phyloP scores from a whole-genome alignment of 2,113 vertebrate genomes.

The Nannobrachium achirus region DNA sequence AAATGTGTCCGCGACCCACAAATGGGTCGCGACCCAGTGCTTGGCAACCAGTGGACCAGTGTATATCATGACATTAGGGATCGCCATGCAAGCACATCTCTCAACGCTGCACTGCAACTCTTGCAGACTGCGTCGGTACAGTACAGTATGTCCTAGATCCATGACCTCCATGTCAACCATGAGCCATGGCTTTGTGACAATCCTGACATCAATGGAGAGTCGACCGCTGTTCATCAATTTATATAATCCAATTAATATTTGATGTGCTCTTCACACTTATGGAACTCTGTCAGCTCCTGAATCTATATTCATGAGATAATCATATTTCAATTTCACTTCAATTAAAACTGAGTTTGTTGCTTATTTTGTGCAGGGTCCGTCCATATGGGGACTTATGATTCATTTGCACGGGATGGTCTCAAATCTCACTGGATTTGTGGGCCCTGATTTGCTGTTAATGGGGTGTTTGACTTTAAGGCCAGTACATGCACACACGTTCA shows the following conservation, averaged over 20 bases:
- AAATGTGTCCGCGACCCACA: no score
- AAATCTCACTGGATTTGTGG: conserved; percentile 75
- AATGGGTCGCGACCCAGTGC: no score
- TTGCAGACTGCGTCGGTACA: no score
- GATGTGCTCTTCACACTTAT: neutral
- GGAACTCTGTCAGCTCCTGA: neutral
- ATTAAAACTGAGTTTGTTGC: conserved; percentile 50
- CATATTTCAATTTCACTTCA: conserved; percentile 58
- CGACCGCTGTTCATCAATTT: no score
- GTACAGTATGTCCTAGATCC: no score
- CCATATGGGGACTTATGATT: conserved; percentile 59
- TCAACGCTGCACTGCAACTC: no score
- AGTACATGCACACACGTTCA: conserved; percentile 71
- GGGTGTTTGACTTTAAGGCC: conserved; percentile 79
- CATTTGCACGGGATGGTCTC: conserved; percentile 64
- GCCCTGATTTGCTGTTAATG: conserved; percentile 72
- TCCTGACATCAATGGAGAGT: no score
- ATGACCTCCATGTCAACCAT: no score
- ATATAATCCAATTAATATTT: conserved; percentile 18
- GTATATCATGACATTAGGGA: no score
- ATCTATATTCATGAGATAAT: conserved; percentile 58
- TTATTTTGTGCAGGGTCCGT: conserved; percentile 36
- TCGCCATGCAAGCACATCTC: no score
- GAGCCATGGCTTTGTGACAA: no score
- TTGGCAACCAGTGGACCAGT: no score